Conservation (phyloP, 2,113 vertebrate species). For the Montifringilla adamsi region DNA sequence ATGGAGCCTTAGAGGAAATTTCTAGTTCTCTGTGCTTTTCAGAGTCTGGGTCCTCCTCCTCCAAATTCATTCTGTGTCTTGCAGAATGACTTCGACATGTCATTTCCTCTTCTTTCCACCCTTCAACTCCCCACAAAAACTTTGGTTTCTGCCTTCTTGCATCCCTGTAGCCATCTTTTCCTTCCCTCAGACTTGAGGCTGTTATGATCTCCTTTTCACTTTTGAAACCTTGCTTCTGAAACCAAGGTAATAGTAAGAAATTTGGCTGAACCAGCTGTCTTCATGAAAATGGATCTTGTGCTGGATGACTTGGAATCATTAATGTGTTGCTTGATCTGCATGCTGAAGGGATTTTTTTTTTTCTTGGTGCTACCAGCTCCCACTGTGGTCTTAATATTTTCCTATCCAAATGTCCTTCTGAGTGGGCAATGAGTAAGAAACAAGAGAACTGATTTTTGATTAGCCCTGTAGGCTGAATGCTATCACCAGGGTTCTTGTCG, state of each 20-base stretch:
- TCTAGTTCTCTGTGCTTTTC: neutral
- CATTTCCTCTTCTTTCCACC: neutral
- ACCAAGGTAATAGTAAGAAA: neutral
- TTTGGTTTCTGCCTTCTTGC: neutral
- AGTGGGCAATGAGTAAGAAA: constrained; percentile 19
- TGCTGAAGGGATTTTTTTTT: neutral
- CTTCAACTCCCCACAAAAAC: accelerated
- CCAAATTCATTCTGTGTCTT: neutral
- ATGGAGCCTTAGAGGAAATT: neutral
- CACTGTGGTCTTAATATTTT: neutral
- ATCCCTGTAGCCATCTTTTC: neutral
- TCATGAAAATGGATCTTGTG: neutral
- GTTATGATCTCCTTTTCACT: neutral
- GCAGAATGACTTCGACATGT: neutral
- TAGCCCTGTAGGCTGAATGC: neutral
- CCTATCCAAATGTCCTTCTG: neutral
- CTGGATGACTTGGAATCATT: neutral
- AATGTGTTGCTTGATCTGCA: neutral
- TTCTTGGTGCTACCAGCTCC: neutral
- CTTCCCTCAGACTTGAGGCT: neutral
- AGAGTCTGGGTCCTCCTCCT: neutral
- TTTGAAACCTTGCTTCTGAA: neutral
- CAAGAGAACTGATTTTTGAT: constrained; percentile 16
- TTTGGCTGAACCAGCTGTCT: neutral
- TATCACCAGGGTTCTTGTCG: constrained; percentile 4